Conservation (phyloP, 2,888 invertebrate genomes). For the Miltochrista miniata region DNA sequence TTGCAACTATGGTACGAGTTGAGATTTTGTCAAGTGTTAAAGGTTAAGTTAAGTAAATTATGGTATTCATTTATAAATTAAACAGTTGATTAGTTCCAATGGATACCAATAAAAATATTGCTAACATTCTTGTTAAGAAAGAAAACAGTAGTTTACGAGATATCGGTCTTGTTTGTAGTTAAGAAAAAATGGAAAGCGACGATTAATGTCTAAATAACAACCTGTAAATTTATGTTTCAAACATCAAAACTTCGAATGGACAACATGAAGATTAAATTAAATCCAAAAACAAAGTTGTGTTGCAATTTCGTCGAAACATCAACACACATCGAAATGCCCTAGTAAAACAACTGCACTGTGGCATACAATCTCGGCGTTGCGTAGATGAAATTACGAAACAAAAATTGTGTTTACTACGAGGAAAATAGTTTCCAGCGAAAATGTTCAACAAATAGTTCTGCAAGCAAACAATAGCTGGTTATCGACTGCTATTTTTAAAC, state of each 20-base stretch:
- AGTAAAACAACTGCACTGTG: conserved; percentile 1
- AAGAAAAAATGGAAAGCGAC: conserved; percentile 16
- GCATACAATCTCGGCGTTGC: conserved; percentile 3
- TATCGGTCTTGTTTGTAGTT: too few relatives aligned
- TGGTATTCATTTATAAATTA: too few relatives aligned
- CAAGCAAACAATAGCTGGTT: conserved; percentile 35
- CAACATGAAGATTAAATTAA: background rate
- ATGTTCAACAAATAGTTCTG: conserved; percentile 23
- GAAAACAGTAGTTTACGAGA: conserved; percentile 10
- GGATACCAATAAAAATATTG: background rate
- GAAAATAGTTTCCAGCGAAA: conserved; percentile 32
- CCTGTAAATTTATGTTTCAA: background rate
- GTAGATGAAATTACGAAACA: conserved; percentile 28
- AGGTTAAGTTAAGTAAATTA: too few relatives aligned
- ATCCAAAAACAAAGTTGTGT: background rate
- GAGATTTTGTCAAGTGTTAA: too few relatives aligned
- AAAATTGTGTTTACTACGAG: conserved; percentile 33
- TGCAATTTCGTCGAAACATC: background rate
- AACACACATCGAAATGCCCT: conserved; percentile 1
- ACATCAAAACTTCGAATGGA: background rate
- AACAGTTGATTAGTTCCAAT: background rate
- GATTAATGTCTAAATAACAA: too few relatives aligned
- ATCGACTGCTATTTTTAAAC: conserved; percentile 42
- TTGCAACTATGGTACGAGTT: too few relatives aligned
- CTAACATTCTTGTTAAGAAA: background rate